Percentiles rank a stretch among this genome's conserved stretches.
phyloP scores from a whole-genome alignment of 2,888 invertebrate genomes.

The Lasioglossum zephyrum region DNA sequence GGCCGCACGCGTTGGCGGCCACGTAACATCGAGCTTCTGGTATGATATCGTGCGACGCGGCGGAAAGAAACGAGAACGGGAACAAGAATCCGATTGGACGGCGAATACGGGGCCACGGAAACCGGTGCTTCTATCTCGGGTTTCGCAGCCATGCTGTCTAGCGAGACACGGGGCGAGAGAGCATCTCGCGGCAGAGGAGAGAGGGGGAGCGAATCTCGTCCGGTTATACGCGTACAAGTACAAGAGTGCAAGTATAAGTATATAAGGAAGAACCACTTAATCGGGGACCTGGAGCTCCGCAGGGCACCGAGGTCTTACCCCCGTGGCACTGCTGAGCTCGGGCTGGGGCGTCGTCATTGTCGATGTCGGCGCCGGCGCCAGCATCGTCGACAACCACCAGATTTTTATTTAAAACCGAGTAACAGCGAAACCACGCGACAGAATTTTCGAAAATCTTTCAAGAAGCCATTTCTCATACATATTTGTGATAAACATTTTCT shows the following conservation, averaged over 20 bases:
- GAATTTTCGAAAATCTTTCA: not conserved
- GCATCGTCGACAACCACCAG: not conserved
- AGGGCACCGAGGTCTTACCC: constrained; percentile 78
- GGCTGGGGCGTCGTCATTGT: constrained; percentile 59
- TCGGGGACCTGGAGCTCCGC: constrained; percentile 78
- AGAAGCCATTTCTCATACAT: not conserved
- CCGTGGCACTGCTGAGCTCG: constrained; percentile 52
- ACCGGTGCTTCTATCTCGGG: constrained; percentile 68
- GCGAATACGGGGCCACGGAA: constrained; percentile 1
- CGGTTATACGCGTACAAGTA: constrained; percentile 66
- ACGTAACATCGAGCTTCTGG: not conserved
- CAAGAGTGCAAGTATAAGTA: not conserved
- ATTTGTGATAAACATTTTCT: too few relatives aligned
- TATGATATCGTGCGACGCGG: not conserved
- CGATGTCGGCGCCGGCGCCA: not conserved
- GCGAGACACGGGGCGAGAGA: constrained; percentile 32
- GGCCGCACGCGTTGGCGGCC: not conserved
- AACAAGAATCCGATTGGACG: not conserved
- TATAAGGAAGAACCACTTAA: constrained; percentile 77
- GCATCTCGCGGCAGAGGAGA: constrained; percentile 32
- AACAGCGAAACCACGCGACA: not conserved
- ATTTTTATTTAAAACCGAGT: not conserved
- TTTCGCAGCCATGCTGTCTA: constrained; percentile 79
- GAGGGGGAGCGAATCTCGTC: constrained; percentile 52
- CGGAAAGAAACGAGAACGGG: not conserved